phyloP scores from a whole-genome alignment of 2,797 vertebrate genomes.

The Takifugu rubripes region DNA sequence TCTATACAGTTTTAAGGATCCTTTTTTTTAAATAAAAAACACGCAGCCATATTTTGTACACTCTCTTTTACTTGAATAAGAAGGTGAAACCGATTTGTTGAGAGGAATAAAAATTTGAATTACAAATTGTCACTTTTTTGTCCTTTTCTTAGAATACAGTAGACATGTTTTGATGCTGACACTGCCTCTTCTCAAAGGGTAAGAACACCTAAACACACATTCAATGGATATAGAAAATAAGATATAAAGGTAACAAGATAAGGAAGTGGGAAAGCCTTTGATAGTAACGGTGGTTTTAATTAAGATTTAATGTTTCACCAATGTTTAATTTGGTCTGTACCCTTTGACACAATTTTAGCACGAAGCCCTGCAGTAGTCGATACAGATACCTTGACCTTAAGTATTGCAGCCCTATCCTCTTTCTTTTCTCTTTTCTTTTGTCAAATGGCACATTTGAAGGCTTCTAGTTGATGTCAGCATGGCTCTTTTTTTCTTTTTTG shows the following conservation, averaged over 20 bases:
- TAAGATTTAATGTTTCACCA: neutral
- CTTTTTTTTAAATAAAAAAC: conserved; percentile 15
- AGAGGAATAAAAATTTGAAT: conserved; percentile 64
- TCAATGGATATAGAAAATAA: too few relatives aligned
- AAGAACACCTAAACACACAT: too few relatives aligned
- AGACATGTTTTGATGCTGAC: neutral
- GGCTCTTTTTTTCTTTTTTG: conserved; percentile 22
- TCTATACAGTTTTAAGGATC: conserved; percentile 9
- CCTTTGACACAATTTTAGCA: conserved; percentile 6
- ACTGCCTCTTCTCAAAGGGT: too few relatives aligned
- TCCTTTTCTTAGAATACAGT: neutral
- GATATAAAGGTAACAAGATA: too few relatives aligned
- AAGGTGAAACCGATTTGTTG: conserved; percentile 42
- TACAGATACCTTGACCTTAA: conserved; percentile 54
- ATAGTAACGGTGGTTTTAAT: neutral
- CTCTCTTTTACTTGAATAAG: conserved; percentile 34
- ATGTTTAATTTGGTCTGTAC: neutral
- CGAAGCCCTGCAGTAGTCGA: conserved; percentile 22
- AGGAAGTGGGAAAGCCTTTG: neutral
- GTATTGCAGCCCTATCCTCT: conserved; percentile 39
- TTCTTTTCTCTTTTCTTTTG: conserved; percentile 39
- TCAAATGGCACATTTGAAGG: conserved; percentile 62
- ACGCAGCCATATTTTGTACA: conserved; percentile 47
- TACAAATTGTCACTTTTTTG: conserved; percentile 18
- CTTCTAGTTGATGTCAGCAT: conserved; percentile 66